Evolutionary conservation across 2,888 invertebrate genomes (phyloP), one percentile per base, ranked within the genome.

Genomic region (Gastrophysa polygoni): DNA sequence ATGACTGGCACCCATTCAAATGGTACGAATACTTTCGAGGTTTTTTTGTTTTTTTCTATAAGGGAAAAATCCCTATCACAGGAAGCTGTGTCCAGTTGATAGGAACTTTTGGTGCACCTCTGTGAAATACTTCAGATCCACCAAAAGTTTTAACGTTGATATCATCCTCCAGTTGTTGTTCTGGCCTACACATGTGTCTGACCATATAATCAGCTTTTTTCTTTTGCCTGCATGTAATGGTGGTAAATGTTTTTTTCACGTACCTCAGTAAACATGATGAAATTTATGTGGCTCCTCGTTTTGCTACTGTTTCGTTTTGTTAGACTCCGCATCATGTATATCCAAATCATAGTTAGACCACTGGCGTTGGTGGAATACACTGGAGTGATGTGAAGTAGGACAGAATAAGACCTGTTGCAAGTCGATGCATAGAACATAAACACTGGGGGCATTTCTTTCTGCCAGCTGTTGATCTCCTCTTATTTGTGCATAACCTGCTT

Each of bases 371-470:
- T 47, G 16, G 16, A 47, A 47, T 47, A 47, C 47, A 47, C 47
- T 47, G 47, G 47, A 47, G 47, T 47, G 16, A 47, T 47, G 47
- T 47, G 16, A n/a, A 47, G 47, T 47, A 47, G 47, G 47, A 47
- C 47, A 47, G 47, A 47, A 47, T 47, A 47, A 47, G 47, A 47
- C 47, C 47, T 47, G 47, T 17, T n/a, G 16, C 47, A 47, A 47
- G 47, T 47, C 47, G 47, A 47, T 47, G 47, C 7, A 47, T 47
- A 47, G 47, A 47, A 47, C 47, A 47, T 16, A 47, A 47, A 47
- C 47, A 47, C 17, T 47, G 47, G 47, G 16, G 47, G 47, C 2
- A 17, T 47, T 47, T 8, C 16, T 47, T 47, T 47, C 14, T n/a
- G 17, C 47, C 47, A 47, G 47, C 47, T 47, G 47, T 47, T 47